phyloP scores from a whole-genome alignment of 2,113 vertebrate genomes.

The Petroica traversi region DNA sequence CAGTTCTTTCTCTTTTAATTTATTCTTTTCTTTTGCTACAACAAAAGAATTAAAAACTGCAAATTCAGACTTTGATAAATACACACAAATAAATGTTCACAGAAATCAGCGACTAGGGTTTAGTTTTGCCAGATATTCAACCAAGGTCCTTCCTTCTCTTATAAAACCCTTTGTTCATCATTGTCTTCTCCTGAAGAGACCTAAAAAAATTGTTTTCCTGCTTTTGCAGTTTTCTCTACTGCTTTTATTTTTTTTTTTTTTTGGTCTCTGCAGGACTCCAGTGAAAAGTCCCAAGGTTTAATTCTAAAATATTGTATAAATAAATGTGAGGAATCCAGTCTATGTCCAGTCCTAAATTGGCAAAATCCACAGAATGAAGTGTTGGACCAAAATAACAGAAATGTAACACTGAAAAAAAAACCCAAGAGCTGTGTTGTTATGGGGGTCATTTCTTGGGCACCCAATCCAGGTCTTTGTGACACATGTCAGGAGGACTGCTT shows the following conservation, averaged over 20 bases:
- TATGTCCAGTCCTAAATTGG: neutral
- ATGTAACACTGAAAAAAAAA: neutral
- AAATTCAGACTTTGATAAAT: neutral
- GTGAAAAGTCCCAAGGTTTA: neutral
- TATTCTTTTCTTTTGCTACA: neutral
- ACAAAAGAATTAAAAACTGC: neutral
- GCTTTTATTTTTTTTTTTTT: neutral
- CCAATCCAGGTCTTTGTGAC: neutral
- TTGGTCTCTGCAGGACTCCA: neutral
- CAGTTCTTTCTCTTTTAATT: neutral
- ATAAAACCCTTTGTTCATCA: neutral
- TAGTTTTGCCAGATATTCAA: neutral
- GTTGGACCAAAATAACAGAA: neutral
- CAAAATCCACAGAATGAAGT: neutral
- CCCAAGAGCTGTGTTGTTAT: neutral
- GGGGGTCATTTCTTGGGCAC: neutral
- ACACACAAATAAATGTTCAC: neutral
- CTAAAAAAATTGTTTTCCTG: neutral
- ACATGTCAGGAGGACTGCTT: neutral
- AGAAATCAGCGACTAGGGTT: neutral
- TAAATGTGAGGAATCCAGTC: neutral
- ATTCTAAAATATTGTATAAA: neutral
- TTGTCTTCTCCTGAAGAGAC: neutral
- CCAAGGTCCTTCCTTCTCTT: neutral
- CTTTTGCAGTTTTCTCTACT: neutral